A percentile compares a stretch with the other conserved stretches of the same genome.
These are phyloP conservation scores for Lasioglossum oenotherae DNA, from an alignment of 2,888 invertebrate species.

Conservation along the genomic window DNA sequence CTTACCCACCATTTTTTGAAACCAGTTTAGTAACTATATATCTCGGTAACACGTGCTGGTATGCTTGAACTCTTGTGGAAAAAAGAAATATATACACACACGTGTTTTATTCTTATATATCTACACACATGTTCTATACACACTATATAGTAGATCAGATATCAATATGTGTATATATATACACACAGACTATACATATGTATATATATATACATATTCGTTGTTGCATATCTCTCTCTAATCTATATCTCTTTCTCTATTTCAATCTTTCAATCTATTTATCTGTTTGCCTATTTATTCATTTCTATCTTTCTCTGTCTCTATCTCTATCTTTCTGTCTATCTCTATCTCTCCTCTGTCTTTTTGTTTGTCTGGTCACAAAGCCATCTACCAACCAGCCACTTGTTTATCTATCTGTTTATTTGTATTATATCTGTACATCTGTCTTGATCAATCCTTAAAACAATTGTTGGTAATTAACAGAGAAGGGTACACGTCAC, in stretches of 20 bases:
- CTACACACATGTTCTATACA: constrained; percentile 62
- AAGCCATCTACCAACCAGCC: constrained; percentile 9
- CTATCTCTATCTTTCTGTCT: constrained; percentile 7
- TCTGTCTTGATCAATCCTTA: constrained; percentile 33
- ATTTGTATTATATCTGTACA: constrained; percentile 29
- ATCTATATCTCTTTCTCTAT: constrained; percentile 44
- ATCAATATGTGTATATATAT: constrained; percentile 59
- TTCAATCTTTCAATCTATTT: constrained; percentile 40
- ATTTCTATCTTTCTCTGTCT: constrained; percentile 22
- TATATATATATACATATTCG: constrained; percentile 31
- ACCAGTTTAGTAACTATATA: constrained; percentile 74
- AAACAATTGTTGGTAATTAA: constrained; percentile 9
- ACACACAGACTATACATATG: constrained; percentile 27
- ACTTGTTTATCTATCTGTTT: constrained; percentile 24
- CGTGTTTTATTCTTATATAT: constrained; percentile 65
- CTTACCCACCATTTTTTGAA: constrained; percentile 73
- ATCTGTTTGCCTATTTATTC: constrained; percentile 34
- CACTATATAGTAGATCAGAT: constrained; percentile 66
- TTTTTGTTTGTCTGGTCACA: constrained; percentile 9
- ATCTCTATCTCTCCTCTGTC: constrained; percentile 6
- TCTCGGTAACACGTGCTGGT: constrained; percentile 79
- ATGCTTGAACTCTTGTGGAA: constrained; percentile 78
- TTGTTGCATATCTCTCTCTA: constrained; percentile 69
- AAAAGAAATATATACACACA: constrained; percentile 73
- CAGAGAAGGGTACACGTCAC: too few relatives aligned